Evolutionary conservation across 2,113 vertebrate genomes (phyloP).

Genomic region (Sylvia atricapilla): DNA sequence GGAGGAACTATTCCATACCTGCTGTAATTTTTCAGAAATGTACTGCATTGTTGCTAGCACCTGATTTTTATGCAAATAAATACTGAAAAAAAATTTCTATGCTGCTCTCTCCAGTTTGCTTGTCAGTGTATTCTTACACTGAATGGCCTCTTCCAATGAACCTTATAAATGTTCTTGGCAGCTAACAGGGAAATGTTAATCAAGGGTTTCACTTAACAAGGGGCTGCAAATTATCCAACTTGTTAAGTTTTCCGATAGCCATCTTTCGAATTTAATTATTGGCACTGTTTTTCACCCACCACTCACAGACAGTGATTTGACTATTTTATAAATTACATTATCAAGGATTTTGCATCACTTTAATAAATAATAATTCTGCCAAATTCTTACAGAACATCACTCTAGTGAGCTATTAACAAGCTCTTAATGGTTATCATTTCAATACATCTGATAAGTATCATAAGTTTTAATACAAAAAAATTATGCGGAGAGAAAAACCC

Average conservation of each 20-base stretch:
- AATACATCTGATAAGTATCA: constrained; percentile 7
- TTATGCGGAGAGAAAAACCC: not conserved
- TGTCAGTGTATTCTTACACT: not conserved
- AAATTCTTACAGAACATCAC: constrained; percentile 1
- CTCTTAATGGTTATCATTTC: constrained; percentile 9
- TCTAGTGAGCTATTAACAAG: constrained; percentile 26
- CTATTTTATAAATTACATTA: constrained; percentile 34
- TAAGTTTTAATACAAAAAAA: not conserved
- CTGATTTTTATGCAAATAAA: not conserved
- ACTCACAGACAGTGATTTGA: not conserved
- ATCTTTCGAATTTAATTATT: constrained; percentile 14
- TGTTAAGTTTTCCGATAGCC: not conserved
- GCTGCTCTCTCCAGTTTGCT: not conserved
- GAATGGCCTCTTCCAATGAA: not conserved
- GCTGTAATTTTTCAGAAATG: not conserved
- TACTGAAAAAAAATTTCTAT: not conserved
- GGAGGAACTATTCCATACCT: not conserved
- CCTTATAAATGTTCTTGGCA: not conserved
- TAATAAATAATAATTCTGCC: constrained; percentile 39
- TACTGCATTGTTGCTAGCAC: not conserved
- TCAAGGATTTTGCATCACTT: constrained; percentile 25
- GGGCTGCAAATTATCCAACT: constrained; percentile 20
- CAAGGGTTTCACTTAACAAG: constrained; percentile 39
- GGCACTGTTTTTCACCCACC: not conserved
- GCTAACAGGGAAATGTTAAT: constrained; percentile 34